These are phyloP conservation scores for Aplysina aerophoba DNA, from an alignment of 37 sponge, comb jelly and placozoan species.

Conservation along the genomic window DNA sequence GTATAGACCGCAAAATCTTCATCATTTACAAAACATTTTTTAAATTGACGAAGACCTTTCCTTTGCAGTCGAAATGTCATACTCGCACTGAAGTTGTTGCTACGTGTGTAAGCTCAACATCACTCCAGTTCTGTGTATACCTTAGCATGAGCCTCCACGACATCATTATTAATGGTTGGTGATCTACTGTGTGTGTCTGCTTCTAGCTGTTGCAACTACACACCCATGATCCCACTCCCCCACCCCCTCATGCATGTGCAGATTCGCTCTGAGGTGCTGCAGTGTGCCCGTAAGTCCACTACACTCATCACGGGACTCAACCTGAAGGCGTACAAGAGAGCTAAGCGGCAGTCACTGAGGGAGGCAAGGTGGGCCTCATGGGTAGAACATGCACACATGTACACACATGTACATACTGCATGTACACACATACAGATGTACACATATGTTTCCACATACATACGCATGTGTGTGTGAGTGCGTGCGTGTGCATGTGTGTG, in stretches of 20 bases:
- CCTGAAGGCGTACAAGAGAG: constrained; percentile 89
- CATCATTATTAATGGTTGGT: background rate
- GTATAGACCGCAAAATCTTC: too few species aligned
- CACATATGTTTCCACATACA: background rate
- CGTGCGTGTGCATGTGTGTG: background rate
- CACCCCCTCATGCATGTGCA: background rate
- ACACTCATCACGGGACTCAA: constrained; percentile 97
- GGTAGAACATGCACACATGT: background rate
- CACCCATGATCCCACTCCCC: too few species aligned
- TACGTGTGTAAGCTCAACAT: too few species aligned
- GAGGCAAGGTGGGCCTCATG: constrained; percentile 69
- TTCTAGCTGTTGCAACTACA: too few species aligned
- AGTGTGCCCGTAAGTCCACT: constrained; percentile 79
- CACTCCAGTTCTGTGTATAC: too few species aligned
- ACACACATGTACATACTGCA: background rate
- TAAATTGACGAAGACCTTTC: too few species aligned
- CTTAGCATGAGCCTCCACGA: too few species aligned
- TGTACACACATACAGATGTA: background rate
- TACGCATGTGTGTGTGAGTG: background rate
- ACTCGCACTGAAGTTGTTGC: too few species aligned
- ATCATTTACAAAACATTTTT: too few species aligned
- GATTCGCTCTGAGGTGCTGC: constrained; percentile 85
- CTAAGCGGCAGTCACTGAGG: constrained; percentile 93
- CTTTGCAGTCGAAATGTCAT: too few species aligned
- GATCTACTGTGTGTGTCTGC: background rate